phyloP scores from a whole-genome alignment of 2,113 vertebrate species.

The Limanda limanda region DNA sequence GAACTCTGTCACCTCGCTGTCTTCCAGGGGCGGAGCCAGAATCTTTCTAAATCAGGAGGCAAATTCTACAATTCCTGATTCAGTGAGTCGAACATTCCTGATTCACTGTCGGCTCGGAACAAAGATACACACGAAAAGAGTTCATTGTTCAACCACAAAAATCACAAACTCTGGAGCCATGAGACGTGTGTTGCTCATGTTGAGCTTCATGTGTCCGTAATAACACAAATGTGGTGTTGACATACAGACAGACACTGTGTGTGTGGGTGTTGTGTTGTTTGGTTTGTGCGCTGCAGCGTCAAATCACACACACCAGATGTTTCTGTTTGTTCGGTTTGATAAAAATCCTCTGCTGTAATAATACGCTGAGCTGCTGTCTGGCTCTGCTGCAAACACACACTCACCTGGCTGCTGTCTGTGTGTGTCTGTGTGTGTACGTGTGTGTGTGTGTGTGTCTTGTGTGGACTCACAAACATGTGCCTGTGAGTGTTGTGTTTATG shows the following conservation, averaged over 20 bases:
- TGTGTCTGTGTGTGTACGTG: constrained; percentile 14
- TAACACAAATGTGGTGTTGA: not conserved
- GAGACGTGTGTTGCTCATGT: not conserved
- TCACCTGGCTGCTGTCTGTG: constrained; percentile 30
- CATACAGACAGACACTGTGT: not conserved
- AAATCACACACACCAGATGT: constrained; percentile 60
- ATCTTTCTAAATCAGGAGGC: no score
- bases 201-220: not conserved
- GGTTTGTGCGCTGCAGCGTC: constrained; percentile 55
- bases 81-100: no score
- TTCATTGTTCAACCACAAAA: no score
- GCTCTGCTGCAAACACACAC: constrained; percentile 53
- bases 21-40: no score
- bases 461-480: constrained; percentile 46
- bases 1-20: no score
- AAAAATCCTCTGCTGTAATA: constrained; percentile 59
- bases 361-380: constrained; percentile 59
- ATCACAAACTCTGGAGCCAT: no score
- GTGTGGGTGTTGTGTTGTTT: constrained; percentile 37
- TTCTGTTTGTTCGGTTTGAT: constrained; percentile 67
- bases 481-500: constrained; percentile 9
- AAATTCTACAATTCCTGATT: no score
- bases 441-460: not conserved
- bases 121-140: no score
- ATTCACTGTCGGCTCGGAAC: no score